Percentiles rank a stretch among this genome's conserved stretches.
Conservation (phyloP, 2,888 invertebrate species). For the Ephialtes manifestator region DNA sequence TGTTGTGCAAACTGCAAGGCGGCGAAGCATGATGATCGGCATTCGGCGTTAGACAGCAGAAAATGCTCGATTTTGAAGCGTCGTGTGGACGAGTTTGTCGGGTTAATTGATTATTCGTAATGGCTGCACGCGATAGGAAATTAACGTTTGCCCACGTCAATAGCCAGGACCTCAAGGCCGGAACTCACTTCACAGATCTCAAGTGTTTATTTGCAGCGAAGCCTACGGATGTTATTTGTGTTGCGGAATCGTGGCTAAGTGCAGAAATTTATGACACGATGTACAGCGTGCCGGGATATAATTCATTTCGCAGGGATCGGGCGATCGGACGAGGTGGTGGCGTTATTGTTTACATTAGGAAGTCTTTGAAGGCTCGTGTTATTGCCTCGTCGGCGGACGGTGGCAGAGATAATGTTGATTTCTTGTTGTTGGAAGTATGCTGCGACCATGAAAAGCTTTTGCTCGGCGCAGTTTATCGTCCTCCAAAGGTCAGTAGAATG, state of each 20-base stretch:
- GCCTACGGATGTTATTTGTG: neutral
- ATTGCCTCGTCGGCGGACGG: neutral
- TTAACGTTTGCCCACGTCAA: neutral
- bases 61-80: neutral
- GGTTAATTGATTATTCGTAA: no score
- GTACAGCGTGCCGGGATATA: neutral
- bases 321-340: neutral
- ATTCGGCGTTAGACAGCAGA: neutral
- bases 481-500: neutral
- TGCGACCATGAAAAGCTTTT: neutral
- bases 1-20: neutral
- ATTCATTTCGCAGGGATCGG: neutral
- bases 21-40: neutral
- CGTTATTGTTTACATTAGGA: neutral
- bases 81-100: no score
- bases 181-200: neutral
- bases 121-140: no score
- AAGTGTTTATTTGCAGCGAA: neutral
- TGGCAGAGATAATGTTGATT: no score
- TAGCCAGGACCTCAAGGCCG: neutral
- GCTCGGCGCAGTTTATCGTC: neutral
- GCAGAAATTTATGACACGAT: neutral
- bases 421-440: neutral
- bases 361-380: no score
- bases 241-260: neutral